A percentile compares a stretch with the other conserved stretches of the same genome.
These are phyloP conservation scores for Dichetophora obliterata DNA, from an alignment of 2,888 invertebrate genomes.

Conservation along the genomic window DNA sequence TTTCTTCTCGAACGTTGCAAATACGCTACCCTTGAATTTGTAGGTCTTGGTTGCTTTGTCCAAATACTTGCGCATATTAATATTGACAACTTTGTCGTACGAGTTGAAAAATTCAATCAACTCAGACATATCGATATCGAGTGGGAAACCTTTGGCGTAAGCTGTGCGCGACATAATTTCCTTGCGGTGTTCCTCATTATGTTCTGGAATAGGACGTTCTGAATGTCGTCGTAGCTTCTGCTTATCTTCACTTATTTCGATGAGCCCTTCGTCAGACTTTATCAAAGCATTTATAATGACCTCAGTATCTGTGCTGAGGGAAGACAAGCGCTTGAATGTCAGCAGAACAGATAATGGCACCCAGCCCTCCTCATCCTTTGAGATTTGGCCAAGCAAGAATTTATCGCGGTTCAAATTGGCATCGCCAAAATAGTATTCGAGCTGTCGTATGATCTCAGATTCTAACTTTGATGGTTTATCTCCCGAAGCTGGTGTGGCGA, in stretches of 20 bases:
- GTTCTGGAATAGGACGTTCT: constrained; percentile 80
- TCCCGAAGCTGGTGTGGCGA: not conserved
- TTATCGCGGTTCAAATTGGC: constrained; percentile 92
- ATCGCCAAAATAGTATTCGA: constrained; percentile 82
- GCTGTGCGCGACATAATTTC: constrained; percentile 82
- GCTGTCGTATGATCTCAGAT: constrained; percentile 77
- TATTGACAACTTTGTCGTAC: constrained; percentile 78
- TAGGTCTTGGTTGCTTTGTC: constrained; percentile 77
- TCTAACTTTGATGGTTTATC: constrained; percentile 69
- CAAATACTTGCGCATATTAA: constrained; percentile 74
- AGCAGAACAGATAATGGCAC: constrained; percentile 85
- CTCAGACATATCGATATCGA: constrained; percentile 77
- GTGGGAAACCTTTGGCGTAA: constrained; percentile 90
- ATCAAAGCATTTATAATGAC: constrained; percentile 81
- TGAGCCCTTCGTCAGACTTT: constrained; percentile 79
- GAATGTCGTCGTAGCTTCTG: constrained; percentile 78
- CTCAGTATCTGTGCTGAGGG: constrained; percentile 77
- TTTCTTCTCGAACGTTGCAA: constrained; percentile 84
- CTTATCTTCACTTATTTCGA: constrained; percentile 77
- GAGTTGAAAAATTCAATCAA: constrained; percentile 81
- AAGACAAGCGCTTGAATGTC: constrained; percentile 88
- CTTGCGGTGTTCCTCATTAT: constrained; percentile 85
- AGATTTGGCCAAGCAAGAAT: constrained; percentile 89
- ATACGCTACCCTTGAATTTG: constrained; percentile 92
- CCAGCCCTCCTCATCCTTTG: constrained; percentile 93